phyloP scores from a whole-genome alignment of 2,888 invertebrate genomes.

The Lepidochitona cinerea region DNA sequence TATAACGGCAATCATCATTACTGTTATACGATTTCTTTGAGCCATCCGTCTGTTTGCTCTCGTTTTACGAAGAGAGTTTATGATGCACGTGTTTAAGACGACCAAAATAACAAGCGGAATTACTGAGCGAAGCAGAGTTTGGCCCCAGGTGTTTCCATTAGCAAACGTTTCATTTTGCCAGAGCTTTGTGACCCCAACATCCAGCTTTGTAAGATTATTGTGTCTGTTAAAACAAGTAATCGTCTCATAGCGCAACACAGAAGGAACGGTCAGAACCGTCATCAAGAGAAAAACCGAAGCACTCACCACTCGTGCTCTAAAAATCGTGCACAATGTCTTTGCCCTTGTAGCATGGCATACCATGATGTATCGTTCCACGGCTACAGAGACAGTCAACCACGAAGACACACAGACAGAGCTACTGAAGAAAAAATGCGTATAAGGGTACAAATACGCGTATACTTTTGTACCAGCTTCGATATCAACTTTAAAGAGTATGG shows the following conservation, averaged over 20 bases:
- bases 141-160: conserved; percentile 41
- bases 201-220: conserved; percentile 24
- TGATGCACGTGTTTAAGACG: conserved; percentile 51
- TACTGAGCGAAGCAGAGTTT: conserved; percentile 53
- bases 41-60: conserved; percentile 30
- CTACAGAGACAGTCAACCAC: conserved; percentile 50
- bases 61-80: conserved; percentile 45
- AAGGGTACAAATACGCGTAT: conserved; percentile 45
- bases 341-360: conserved; percentile 45
- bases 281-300: conserved; percentile 33
- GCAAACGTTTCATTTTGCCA: conserved; percentile 45
- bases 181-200: conserved; percentile 37
- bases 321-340: conserved; percentile 25
- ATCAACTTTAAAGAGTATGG: conserved; percentile 30
- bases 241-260: conserved; percentile 34
- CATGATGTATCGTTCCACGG: conserved; percentile 46
- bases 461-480: conserved; percentile 24
- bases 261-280: conserved; percentile 40
- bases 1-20: conserved; percentile 63
- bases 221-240: conserved; percentile 20
- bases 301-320: conserved; percentile 34
- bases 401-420: conserved; percentile 39
- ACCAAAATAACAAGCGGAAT: conserved; percentile 52
- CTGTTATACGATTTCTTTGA: conserved; percentile 53
- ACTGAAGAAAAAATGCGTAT: conserved; percentile 46